Evolutionary conservation across 2,888 invertebrate genomes (phyloP).

Genomic region (Erynnis tages): DNA sequence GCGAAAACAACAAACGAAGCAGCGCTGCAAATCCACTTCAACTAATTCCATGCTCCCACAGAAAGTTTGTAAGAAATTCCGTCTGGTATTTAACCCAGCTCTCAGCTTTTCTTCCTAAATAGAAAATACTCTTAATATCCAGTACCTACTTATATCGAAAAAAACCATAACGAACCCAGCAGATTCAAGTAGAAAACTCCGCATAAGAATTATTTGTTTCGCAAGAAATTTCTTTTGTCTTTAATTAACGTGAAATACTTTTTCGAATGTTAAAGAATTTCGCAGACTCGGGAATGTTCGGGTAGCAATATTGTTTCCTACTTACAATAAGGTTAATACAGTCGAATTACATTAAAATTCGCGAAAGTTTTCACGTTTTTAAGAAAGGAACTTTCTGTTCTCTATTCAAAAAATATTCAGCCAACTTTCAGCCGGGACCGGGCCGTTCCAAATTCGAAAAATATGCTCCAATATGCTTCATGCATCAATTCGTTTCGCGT

Average conservation of each 20-base stretch:
- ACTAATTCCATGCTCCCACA: constrained; percentile 40
- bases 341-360: constrained; percentile 5
- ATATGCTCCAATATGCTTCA: constrained; percentile 13
- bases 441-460: constrained; percentile 20
- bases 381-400: constrained; percentile 1
- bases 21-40: constrained; percentile 36
- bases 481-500: constrained; percentile 5
- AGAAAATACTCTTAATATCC: constrained; percentile 42
- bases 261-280: constrained; percentile 21
- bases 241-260: constrained; percentile 22
- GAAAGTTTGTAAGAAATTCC: constrained; percentile 46
- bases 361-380: neutral
- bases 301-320: constrained; percentile 15
- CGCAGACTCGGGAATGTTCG: too few relatives aligned
- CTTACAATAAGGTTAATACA: neutral
- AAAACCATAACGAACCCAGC: constrained; percentile 22
- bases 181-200: constrained; percentile 22
- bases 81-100: constrained; percentile 41
- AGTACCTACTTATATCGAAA: constrained; percentile 23
- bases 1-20: constrained; percentile 28
- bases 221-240: constrained; percentile 21
- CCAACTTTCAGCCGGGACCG: constrained; percentile 1
- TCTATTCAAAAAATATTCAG: constrained; percentile 11
- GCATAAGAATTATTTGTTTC: constrained; percentile 26
- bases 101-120: constrained; percentile 39